These are phyloP conservation scores for Geopemphigus sp. DNA, from an alignment of 1,140 invertebrate genomes.

Conservation along the genomic window DNA sequence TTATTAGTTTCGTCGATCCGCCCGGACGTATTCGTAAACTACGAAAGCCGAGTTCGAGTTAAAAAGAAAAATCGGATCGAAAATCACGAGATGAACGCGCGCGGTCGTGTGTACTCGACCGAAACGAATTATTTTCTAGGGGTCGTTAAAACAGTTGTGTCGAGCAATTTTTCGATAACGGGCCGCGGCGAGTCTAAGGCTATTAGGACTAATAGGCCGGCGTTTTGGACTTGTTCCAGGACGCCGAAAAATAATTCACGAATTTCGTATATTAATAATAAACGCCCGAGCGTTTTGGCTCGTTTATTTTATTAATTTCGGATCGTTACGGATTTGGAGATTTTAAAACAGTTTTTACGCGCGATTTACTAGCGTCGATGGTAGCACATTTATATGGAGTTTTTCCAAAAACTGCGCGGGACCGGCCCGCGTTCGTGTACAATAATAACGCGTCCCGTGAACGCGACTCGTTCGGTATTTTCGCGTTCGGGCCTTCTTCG, in stretches of 20 bases:
- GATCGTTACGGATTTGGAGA: slow-evolving; percentile 18
- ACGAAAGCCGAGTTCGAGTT: background rate
- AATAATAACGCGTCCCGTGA: background rate
- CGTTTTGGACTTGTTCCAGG: background rate
- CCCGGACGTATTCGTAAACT: background rate
- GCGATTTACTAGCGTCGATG: background rate
- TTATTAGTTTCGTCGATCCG: background rate
- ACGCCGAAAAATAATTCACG: slow-evolving; percentile 2
- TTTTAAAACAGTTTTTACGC: slow-evolving; percentile 14
- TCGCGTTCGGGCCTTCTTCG: background rate
- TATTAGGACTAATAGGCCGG: background rate
- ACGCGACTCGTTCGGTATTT: too few species aligned
- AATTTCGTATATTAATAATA: background rate
- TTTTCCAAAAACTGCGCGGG: background rate
- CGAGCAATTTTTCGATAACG: background rate
- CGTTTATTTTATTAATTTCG: slow-evolving; percentile 2
- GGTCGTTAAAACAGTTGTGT: background rate
- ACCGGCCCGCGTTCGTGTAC: background rate
- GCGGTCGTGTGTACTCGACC: too few species aligned
- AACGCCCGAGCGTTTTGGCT: background rate
- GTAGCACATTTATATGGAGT: background rate
- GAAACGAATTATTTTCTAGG: too few species aligned
- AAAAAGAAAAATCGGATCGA: too few species aligned
- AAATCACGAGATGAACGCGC: too few species aligned
- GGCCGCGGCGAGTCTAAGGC: background rate